phyloP scores from a whole-genome alignment of 2,797 vertebrate species.

The Premnoplex brunnescens region DNA sequence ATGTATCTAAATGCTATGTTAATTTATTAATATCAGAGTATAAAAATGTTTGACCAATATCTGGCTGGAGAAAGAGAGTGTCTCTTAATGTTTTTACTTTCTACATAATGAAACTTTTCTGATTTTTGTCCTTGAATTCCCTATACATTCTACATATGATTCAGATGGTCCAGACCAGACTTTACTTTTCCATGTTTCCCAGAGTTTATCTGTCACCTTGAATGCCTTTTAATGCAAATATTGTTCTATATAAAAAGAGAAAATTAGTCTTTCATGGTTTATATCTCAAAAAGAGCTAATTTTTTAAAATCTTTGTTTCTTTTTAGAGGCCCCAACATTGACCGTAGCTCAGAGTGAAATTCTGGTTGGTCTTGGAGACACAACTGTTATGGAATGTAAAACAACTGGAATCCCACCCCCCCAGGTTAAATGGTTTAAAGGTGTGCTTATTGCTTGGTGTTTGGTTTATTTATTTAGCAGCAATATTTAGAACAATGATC shows the following conservation, averaged over 20 bases:
- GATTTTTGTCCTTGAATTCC: not conserved
- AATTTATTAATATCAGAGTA: not conserved
- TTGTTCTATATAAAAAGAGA: not conserved
- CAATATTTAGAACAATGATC: not conserved
- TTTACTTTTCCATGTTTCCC: not conserved
- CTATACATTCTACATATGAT: not conserved
- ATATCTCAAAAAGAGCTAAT: not conserved
- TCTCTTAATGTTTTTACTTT: not conserved
- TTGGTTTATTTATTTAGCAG: not conserved
- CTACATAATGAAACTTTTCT: not conserved
- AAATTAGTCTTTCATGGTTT: not conserved
- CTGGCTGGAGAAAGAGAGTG: not conserved
- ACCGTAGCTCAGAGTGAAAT: conserved; percentile 82
- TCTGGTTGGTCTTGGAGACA: conserved; percentile 87
- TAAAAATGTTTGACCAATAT: not conserved
- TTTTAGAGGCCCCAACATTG: conserved; percentile 87
- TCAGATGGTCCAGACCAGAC: not conserved
- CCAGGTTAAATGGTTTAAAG: conserved; percentile 94
- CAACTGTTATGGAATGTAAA: conserved; percentile 87
- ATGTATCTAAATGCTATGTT: not conserved
- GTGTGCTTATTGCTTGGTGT: conserved; percentile 70
- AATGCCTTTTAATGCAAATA: not conserved
- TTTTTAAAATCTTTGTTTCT: not conserved
- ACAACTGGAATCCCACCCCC: conserved; percentile 88
- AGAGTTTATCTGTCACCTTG: not conserved